phyloP scores from a whole-genome alignment of 2,797 vertebrate genomes.

The Macropus fuliginosus region DNA sequence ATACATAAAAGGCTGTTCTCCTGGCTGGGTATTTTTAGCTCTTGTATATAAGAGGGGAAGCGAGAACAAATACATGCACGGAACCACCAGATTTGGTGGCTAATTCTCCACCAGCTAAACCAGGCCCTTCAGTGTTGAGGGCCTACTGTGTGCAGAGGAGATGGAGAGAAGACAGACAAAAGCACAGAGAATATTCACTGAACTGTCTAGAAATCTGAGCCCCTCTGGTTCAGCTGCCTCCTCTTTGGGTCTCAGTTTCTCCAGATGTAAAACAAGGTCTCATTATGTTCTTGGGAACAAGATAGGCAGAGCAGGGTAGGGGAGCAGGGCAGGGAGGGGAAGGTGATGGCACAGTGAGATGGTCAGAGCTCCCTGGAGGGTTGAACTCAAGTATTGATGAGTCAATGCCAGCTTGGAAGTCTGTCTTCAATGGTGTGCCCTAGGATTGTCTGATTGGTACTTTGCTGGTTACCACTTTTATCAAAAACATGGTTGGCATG shows the following conservation, averaged over 20 bases:
- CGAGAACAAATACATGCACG: too few relatives aligned
- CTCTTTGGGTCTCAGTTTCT: background rate
- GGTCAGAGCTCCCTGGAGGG: background rate
- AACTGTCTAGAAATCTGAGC: background rate
- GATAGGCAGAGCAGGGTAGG: too few relatives aligned
- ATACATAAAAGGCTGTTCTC: too few relatives aligned
- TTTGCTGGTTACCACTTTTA: too few relatives aligned
- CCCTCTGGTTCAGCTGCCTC: background rate
- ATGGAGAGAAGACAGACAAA: background rate
- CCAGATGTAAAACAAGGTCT: background rate
- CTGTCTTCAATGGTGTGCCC: too few relatives aligned
- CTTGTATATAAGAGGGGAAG: too few relatives aligned
- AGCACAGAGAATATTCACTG: background rate
- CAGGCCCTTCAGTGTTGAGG: background rate
- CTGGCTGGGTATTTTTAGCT: too few relatives aligned
- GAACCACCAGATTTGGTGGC: too few relatives aligned
- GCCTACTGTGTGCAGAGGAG: background rate
- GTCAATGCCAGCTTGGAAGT: too few relatives aligned
- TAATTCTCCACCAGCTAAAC: too few relatives aligned
- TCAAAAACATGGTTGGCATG: background rate
- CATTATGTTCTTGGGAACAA: background rate
- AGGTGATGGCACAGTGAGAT: background rate
- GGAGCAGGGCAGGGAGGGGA: too few relatives aligned
- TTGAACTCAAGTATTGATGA: rapidly evolving
- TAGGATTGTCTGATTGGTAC: too few relatives aligned